Evolutionary conservation across 2,888 invertebrate species (phyloP).

Genomic region (Dryomyza anilis): DNA sequence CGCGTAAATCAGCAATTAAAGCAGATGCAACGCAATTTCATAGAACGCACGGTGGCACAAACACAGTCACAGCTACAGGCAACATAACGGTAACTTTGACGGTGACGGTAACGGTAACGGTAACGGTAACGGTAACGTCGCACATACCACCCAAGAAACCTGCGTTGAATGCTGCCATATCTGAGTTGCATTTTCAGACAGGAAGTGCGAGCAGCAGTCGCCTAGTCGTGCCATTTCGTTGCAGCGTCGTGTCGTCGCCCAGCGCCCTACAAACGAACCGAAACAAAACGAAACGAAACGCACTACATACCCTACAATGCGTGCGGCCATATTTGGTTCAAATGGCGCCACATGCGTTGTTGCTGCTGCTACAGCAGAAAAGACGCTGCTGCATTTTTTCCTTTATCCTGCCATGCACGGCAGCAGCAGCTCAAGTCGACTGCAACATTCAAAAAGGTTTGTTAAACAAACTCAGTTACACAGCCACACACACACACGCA

Average conservation of each 20-base stretch:
- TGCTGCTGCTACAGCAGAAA: conserved; percentile 15
- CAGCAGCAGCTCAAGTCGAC: background rate
- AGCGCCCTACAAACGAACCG: conserved; percentile 27
- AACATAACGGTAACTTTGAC: no score
- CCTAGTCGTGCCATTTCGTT: no score
- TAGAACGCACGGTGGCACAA: no score
- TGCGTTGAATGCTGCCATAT: no score
- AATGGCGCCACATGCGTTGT: conserved; percentile 37
- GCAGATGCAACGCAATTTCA: no score
- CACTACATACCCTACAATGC: background rate
- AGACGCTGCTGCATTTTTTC: conserved; percentile 3
- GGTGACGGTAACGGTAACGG: no score
- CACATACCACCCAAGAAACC: no score
- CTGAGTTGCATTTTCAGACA: no score
- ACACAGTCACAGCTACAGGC: no score
- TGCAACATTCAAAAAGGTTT: conserved; percentile 24
- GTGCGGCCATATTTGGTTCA: conserved; percentile 32
- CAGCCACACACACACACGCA: conserved; percentile 20
- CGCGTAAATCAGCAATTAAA: no score
- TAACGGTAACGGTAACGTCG: no score
- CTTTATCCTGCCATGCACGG: background rate
- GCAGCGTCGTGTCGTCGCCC: conserved; percentile 35
- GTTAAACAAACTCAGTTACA: conserved; percentile 19
- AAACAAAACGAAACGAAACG: background rate
- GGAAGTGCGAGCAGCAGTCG: no score